Evolutionary conservation across 2,113 vertebrate genomes (phyloP).

Genomic region (Neodontobutis hainanensis): DNA sequence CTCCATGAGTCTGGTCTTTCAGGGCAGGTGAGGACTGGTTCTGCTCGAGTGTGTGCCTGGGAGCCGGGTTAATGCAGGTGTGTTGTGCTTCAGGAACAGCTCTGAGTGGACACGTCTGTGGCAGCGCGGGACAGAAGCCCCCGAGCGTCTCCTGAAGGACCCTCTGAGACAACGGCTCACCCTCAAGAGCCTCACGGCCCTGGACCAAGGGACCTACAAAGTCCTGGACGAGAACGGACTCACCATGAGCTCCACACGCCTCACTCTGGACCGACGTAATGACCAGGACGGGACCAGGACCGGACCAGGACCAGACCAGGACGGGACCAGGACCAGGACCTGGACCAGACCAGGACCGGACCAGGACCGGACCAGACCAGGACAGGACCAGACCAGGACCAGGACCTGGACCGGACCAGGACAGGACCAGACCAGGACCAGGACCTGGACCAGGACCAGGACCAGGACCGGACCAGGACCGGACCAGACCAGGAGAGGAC

Average conservation of each 20-base stretch:
- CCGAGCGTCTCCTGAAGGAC: constrained; percentile 20
- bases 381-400: too few relatives aligned
- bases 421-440: too few relatives aligned
- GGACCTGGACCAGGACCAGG: too few relatives aligned
- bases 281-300: too few relatives aligned
- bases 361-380: too few relatives aligned
- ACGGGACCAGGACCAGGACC: too few relatives aligned
- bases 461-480: too few relatives aligned
- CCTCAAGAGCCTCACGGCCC: constrained; percentile 13
- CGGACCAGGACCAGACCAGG: too few relatives aligned
- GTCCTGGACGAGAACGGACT: constrained; percentile 68
- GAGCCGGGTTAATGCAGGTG: neutral
- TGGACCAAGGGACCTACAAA: constrained; percentile 65
- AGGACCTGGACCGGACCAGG: too few relatives aligned
- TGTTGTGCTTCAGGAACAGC: constrained; percentile 23
- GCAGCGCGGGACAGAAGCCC: constrained; percentile 9
- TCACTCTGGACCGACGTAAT: constrained; percentile 31
- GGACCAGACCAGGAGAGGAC: too few relatives aligned
- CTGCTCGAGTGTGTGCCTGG: neutral
- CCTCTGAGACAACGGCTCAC: constrained; percentile 23
- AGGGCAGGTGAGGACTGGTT: constrained; percentile 44
- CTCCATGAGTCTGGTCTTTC: constrained; percentile 62
- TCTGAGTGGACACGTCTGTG: constrained; percentile 50
- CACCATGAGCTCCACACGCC: constrained; percentile 69
- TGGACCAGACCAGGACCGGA: too few relatives aligned